Base-by-base conservation (phyloP, 2,113 vertebrate species). In the Brienomyrus brachyistius region DNA sequence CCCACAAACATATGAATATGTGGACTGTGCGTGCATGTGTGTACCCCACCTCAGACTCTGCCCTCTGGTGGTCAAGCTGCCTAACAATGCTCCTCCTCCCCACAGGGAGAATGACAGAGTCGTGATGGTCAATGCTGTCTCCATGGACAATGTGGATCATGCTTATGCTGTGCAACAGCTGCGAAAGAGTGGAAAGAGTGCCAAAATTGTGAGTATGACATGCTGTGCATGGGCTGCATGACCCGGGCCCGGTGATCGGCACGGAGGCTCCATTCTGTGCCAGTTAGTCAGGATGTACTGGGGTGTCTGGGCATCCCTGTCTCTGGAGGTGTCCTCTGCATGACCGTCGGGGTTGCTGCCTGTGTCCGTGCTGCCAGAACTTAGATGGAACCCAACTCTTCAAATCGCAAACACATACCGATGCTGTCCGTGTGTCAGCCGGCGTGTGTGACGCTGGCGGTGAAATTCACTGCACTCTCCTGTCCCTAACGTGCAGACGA, bases 141-240 rank as follows among this genome's bases (percentile, higher is more conserved):
- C 98, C 47, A 99, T 99, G 98, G 98, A 99, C 95, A 99, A 99
- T 27, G 98, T 99, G 70, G 98, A 99, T 91, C 98, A 99, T 45
- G 98, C 98, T 0, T 99, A 99, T 91, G 98, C 98, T 89, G 98
- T 99, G 91, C 98, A 99, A 93, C 98, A 99, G 92, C 95, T 99
- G 91, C 97, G 98, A 90, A 99, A 99, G 95, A 99, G 98, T 92
- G 98, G 98, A 89, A 99, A 99, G 96, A 98, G 98, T 94, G 98
- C 98, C 94, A 99, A 99, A 97, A 99, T 99, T 77, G 98, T 99
- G 95, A 97, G 98, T 97, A 50, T 43, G 89, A 47, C 21, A 52
- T 56, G 74, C 50, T 23, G 77, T n/a, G 40, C 9, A 56, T 82
- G 15, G 70, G 40, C 40, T 40, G 40, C 1, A 40, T 40, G 40